Conservation (phyloP, 2,888 invertebrate species). For the Hyposoter dolosus region DNA sequence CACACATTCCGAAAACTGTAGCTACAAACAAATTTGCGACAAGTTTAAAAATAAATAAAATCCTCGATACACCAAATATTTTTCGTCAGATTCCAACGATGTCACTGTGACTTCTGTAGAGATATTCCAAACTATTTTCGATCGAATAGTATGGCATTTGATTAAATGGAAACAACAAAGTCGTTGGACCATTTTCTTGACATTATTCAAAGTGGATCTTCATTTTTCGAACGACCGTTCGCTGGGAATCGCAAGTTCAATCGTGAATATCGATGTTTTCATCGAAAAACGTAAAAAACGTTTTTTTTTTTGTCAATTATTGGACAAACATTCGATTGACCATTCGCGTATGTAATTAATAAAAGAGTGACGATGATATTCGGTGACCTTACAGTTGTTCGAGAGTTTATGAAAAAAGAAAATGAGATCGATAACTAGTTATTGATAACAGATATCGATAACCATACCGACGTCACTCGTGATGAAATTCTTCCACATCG, state of each 20-base stretch:
- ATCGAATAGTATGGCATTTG: neutral
- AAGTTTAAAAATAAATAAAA: no score
- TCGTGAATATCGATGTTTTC: no score
- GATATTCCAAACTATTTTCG: neutral
- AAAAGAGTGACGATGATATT: neutral
- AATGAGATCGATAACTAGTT: constrained; percentile 25
- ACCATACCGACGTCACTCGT: neutral
- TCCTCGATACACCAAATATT: no score
- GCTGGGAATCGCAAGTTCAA: neutral
- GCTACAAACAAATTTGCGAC: no score
- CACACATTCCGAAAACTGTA: no score
- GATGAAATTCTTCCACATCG: constrained; percentile 48
- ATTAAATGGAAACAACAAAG: neutral
- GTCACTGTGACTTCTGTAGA: no score
- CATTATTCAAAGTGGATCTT: neutral
- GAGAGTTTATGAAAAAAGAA: neutral
- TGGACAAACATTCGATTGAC: neutral
- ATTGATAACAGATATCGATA: constrained; percentile 25
- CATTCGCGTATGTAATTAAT: neutral
- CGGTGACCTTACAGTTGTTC: neutral
- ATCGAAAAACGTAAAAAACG: neutral
- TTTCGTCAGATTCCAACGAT: neutral
- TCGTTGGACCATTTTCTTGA: neutral
- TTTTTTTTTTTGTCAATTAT: neutral
- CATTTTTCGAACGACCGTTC: neutral